Percentiles rank a stretch among this genome's conserved stretches.
Conservation (phyloP, 2,888 invertebrate species). For the Periphyllus acericola region DNA sequence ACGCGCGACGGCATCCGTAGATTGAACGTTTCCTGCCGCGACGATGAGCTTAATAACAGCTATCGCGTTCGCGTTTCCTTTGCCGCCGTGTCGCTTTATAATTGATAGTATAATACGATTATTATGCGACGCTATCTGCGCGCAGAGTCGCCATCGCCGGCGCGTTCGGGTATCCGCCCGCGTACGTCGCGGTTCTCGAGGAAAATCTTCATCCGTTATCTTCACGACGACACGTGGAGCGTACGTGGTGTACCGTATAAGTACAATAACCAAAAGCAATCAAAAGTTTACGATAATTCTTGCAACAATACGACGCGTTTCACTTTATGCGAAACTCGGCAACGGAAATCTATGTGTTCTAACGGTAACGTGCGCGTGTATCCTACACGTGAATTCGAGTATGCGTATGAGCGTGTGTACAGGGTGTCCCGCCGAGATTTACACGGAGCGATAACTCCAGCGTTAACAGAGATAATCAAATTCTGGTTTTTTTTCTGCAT, state of each 20-base stretch:
- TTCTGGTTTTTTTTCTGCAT: too few species aligned
- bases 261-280: neutral
- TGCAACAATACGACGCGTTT: neutral
- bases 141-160: neutral
- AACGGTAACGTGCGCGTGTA: too few species aligned
- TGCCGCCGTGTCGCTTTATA: neutral
- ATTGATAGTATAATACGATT: constrained; percentile 16
- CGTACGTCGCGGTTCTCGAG: neutral
- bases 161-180: neutral
- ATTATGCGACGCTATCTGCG: neutral
- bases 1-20: constrained; percentile 7
- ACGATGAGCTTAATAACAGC: neutral
- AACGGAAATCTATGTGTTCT: neutral
- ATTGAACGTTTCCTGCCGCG: constrained; percentile 34
- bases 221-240: neutral
- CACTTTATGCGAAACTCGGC: neutral
- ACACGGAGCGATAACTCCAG: too few species aligned
- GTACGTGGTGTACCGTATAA: neutral
- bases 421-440: too few species aligned
- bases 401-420: too few species aligned
- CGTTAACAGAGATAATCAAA: too few species aligned
- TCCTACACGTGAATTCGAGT: too few species aligned
- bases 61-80: constrained; percentile 6
- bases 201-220: constrained; percentile 9
- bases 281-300: constrained; percentile 7